Conservation (phyloP, 2,113 vertebrate species). For the Leucopternis melanops region DNA sequence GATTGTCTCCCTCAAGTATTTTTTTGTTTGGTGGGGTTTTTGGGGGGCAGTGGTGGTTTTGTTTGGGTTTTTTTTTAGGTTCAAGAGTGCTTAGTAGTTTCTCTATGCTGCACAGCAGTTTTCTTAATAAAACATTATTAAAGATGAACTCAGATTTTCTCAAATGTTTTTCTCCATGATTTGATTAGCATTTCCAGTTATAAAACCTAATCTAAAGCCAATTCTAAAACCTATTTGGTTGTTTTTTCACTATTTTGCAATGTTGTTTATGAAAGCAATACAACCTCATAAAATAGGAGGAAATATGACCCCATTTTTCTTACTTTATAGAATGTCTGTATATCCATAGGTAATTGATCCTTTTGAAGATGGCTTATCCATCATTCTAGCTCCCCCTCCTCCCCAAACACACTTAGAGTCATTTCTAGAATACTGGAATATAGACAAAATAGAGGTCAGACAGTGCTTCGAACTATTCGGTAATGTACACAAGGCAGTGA, state of each 20-base stretch:
- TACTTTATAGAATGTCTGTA: background rate
- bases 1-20: background rate
- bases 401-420: background rate
- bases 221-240: background rate
- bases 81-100: background rate
- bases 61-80: background rate
- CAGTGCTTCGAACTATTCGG: background rate
- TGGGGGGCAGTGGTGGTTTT: background rate
- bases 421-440: background rate
- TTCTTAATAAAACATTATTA: background rate
- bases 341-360: background rate
- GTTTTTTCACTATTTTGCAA: background rate
- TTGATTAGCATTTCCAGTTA: background rate
- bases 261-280: background rate
- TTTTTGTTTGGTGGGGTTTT: background rate
- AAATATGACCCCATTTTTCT: background rate
- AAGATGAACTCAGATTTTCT: background rate
- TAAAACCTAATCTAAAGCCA: background rate
- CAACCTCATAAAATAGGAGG: background rate
- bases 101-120: background rate
- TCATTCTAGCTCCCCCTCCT: background rate
- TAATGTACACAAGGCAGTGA: background rate
- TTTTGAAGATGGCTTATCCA: background rate
- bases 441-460: background rate
- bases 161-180: background rate